Percentiles rank a stretch among this genome's conserved stretches.
Evolutionary conservation across 2,113 vertebrate species (phyloP).

Genomic region (Atrichornis clamosus): DNA sequence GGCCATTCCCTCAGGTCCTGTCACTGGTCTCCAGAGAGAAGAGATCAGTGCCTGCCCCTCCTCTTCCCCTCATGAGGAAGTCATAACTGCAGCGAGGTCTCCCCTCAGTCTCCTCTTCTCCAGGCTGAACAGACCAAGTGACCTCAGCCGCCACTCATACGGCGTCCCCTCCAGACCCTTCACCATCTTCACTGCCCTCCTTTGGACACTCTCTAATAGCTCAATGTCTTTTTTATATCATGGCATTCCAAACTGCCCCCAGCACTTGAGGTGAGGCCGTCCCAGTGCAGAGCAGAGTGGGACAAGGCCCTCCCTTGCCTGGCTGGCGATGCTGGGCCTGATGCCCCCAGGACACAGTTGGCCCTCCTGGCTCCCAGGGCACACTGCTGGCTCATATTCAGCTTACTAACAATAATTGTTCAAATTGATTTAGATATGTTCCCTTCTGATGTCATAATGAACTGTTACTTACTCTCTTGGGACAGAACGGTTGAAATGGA

Average conservation of each 20-base stretch:
- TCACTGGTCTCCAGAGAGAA: background rate
- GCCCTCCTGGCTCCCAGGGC: background rate
- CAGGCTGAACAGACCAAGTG: background rate
- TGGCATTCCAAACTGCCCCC: background rate
- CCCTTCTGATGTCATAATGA: background rate
- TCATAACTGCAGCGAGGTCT: background rate
- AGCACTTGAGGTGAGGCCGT: accelerated
- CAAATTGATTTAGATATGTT: background rate
- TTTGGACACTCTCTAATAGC: background rate
- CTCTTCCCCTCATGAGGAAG: background rate
- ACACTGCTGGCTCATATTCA: background rate
- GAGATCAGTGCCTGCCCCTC: background rate
- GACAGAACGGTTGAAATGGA: background rate
- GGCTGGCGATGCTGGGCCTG: background rate
- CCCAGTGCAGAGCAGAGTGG: background rate
- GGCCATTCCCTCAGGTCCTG: accelerated
- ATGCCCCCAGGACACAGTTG: background rate
- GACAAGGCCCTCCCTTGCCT: background rate
- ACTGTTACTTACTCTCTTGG: background rate
- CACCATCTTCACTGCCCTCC: background rate
- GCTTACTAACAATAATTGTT: background rate
- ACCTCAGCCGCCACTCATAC: accelerated
- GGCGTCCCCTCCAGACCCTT: background rate
- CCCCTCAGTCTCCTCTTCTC: background rate
- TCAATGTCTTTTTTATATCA: background rate